Conservation (phyloP, 2,113 vertebrate species). For the Callorhinus ursinus region DNA sequence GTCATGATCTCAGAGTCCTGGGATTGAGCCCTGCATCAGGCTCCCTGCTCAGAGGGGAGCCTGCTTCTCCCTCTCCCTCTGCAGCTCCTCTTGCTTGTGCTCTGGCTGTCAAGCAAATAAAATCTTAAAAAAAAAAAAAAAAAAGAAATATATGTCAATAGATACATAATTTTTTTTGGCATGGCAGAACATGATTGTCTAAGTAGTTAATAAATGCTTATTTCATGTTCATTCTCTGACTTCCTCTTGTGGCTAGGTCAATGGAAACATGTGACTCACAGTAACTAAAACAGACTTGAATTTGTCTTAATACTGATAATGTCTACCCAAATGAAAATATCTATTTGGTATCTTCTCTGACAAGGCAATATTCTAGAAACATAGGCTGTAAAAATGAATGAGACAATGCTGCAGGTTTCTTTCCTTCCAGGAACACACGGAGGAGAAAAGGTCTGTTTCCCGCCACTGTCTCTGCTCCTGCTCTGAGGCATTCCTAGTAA, state of each 20-base stretch:
- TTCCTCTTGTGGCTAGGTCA: background rate
- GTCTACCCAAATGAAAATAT: background rate
- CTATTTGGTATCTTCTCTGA: background rate
- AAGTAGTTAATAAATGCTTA: background rate
- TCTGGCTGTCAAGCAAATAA: too few species aligned
- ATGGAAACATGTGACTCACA: background rate
- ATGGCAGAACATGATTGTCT: background rate
- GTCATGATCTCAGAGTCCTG: too few species aligned
- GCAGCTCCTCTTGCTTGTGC: too few species aligned
- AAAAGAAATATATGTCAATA: background rate
- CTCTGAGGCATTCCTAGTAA: background rate
- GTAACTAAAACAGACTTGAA: background rate
- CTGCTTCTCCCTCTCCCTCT: too few species aligned
- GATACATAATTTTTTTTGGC: background rate
- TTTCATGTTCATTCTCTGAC: background rate
- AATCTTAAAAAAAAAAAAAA: too few species aligned
- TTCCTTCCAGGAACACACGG: background rate
- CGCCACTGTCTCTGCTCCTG: background rate
- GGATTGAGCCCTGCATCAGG: too few species aligned
- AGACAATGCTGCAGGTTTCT: background rate
- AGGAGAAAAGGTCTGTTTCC: background rate
- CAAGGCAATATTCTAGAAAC: background rate
- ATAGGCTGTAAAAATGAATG: background rate
- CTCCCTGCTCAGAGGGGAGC: too few species aligned
- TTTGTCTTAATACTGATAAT: background rate